These are phyloP conservation scores for Orius laevigatus DNA, from an alignment of 1,140 invertebrate genomes.

Conservation along the genomic window DNA sequence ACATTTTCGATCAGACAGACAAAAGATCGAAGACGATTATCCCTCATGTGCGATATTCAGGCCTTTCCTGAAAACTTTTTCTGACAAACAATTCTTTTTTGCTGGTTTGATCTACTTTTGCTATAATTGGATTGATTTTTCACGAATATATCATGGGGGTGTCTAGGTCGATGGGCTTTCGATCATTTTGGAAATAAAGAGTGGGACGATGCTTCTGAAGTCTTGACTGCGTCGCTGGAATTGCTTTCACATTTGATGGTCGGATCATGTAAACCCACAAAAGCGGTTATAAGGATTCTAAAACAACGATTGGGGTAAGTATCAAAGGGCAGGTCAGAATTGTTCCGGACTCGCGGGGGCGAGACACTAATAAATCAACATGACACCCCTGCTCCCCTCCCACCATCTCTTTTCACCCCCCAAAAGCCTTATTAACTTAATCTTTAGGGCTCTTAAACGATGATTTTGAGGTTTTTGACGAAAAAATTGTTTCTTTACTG, in stretches of 20 bases:
- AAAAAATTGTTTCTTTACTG: too few relatives aligned
- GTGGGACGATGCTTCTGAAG: constrained; percentile 95
- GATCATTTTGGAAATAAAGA: constrained; percentile 97
- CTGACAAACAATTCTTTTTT: not conserved
- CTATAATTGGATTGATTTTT: constrained; percentile 99
- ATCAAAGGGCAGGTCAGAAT: too few relatives aligned
- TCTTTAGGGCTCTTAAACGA: too few relatives aligned
- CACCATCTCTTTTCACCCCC: too few relatives aligned
- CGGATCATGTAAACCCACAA: constrained; percentile 99
- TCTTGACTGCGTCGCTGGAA: constrained; percentile 86
- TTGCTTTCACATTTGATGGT: constrained; percentile 99
- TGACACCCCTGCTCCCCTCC: too few relatives aligned
- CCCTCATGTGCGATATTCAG: constrained; percentile 97
- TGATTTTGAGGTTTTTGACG: too few relatives aligned
- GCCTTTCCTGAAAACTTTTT: constrained; percentile 44
- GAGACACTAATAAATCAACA: too few relatives aligned
- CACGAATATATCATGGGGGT: constrained; percentile 97
- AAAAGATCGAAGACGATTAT: constrained; percentile 97
- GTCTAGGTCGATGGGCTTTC: constrained; percentile 89
- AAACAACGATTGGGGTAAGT: too few relatives aligned
- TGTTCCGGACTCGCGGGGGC: too few relatives aligned
- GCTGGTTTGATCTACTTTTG: constrained; percentile 40
- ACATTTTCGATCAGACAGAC: constrained; percentile 84
- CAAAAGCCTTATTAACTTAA: too few relatives aligned
- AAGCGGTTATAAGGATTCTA: constrained; percentile 72